These are phyloP conservation scores for Leptinotarsa tumamoca DNA, from an alignment of 2,888 invertebrate genomes.

Conservation along the genomic window DNA sequence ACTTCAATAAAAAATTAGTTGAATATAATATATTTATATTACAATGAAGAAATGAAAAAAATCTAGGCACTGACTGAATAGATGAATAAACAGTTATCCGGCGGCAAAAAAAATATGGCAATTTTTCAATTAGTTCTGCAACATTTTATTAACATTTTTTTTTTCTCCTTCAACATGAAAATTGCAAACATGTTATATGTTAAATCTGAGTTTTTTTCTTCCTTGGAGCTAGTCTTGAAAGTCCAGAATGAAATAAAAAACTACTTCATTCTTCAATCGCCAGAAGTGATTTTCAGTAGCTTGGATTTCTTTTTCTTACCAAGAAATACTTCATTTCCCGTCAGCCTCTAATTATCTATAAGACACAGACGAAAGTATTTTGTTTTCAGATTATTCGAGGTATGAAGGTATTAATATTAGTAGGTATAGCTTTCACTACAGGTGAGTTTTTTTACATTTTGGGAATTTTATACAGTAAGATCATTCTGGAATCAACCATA, in stretches of 20 bases:
- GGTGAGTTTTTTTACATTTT: neutral
- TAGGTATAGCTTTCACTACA: neutral
- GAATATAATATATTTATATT: neutral
- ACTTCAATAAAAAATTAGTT: neutral
- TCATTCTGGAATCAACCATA: neutral
- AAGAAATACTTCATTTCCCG: conserved; percentile 1
- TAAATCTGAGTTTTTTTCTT: neutral
- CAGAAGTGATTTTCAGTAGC: neutral
- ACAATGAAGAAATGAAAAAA: neutral
- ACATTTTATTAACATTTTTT: neutral
- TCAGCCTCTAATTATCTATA: conserved; percentile 1
- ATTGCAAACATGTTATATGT: neutral
- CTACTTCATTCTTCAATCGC: neutral
- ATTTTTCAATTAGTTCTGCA: neutral
- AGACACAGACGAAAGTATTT: neutral
- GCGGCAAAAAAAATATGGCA: neutral
- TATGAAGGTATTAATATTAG: neutral
- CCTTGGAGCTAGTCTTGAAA: neutral
- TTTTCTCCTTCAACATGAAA: neutral
- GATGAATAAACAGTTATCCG: conserved; percentile 1
- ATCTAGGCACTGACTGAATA: neutral
- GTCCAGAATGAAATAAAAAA: neutral
- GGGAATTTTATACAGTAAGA: neutral
- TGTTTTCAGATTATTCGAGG: neutral
- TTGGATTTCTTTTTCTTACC: neutral